phyloP scores from a whole-genome alignment of 2,797 vertebrate species.

The Clarias fuscus region DNA sequence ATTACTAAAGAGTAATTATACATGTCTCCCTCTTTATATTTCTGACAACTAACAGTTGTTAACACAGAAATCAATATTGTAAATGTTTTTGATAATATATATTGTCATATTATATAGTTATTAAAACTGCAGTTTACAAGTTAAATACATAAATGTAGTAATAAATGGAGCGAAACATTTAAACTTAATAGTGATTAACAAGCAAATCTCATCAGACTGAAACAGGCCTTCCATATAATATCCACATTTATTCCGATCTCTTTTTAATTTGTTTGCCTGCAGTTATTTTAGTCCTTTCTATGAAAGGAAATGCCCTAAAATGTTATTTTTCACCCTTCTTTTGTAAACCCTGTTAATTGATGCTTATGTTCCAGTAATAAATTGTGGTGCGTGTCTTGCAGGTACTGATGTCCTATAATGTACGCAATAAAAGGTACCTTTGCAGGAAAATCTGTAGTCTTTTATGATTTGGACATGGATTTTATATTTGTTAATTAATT shows the following conservation, averaged over 20 bases:
- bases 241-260: slow-evolving; percentile 21
- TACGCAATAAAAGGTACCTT: slow-evolving; percentile 88
- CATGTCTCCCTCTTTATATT: slow-evolving; percentile 25
- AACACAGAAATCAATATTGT: slow-evolving; percentile 21
- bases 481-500: background rate
- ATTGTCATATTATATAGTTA: slow-evolving; percentile 22
- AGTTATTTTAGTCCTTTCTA: slow-evolving; percentile 84
- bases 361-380: slow-evolving; percentile 66
- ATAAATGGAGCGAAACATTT: too few species aligned
- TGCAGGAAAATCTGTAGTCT: slow-evolving; percentile 55
- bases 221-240: slow-evolving; percentile 1
- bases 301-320: slow-evolving; percentile 86
- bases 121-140: slow-evolving; percentile 30
- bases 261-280: slow-evolving; percentile 45
- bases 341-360: slow-evolving; percentile 62
- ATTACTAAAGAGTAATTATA: slow-evolving; percentile 13
- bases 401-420: slow-evolving; percentile 78
- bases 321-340: slow-evolving; percentile 57
- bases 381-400: slow-evolving; percentile 83
- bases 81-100: slow-evolving; percentile 31
- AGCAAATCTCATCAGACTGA: slow-evolving; percentile 9
- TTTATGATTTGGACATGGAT: background rate
- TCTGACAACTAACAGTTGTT: slow-evolving; percentile 28
- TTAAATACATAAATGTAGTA: background rate
- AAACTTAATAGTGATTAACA: background rate